A percentile compares a stretch with the other conserved stretches of the same genome.
Evolutionary conservation across 1,140 invertebrate species (phyloP).

Genomic region (Thalassaphorura encarpata): DNA sequence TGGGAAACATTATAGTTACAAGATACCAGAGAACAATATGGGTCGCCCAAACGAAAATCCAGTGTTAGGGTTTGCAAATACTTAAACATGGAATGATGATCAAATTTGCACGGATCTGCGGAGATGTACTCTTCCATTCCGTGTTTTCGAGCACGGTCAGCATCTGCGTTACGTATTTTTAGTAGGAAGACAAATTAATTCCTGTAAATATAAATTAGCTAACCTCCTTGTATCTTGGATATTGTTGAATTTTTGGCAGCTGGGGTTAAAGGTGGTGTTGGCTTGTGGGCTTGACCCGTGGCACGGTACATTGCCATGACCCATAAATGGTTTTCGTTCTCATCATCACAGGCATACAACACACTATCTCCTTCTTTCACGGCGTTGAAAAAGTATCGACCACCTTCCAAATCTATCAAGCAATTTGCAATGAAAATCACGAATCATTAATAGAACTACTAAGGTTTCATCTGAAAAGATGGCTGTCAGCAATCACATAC

Average conservation of each 20-base stretch:
- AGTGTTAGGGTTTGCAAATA: constrained; percentile 83
- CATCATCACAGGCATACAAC: constrained; percentile 93
- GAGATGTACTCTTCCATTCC: constrained; percentile 99
- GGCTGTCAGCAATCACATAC: constrained; percentile 34
- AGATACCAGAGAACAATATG: constrained; percentile 87
- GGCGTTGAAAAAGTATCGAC: constrained; percentile 93
- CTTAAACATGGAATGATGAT: constrained; percentile 86
- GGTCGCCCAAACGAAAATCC: constrained; percentile 91
- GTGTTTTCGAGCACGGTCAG: constrained; percentile 92
- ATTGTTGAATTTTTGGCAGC: constrained; percentile 77
- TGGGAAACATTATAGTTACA: not conserved
- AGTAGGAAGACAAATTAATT: constrained; percentile 10
- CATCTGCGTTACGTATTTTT: too few species aligned
- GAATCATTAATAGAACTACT: not conserved
- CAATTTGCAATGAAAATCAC: constrained; percentile 8
- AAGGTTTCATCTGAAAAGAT: not conserved
- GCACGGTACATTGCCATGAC: constrained; percentile 98
- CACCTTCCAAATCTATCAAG: constrained; percentile 64
- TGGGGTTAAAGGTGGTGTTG: constrained; percentile 77
- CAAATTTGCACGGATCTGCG: constrained; percentile 93
- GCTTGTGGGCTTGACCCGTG: constrained; percentile 97
- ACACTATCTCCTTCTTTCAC: constrained; percentile 97
- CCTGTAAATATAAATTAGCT: too few species aligned
- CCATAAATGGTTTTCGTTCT: constrained; percentile 97
- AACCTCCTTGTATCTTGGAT: constrained; percentile 78